Base-by-base conservation (phyloP, 2,888 invertebrate genomes). In the Drosophila anomelani region DNA sequence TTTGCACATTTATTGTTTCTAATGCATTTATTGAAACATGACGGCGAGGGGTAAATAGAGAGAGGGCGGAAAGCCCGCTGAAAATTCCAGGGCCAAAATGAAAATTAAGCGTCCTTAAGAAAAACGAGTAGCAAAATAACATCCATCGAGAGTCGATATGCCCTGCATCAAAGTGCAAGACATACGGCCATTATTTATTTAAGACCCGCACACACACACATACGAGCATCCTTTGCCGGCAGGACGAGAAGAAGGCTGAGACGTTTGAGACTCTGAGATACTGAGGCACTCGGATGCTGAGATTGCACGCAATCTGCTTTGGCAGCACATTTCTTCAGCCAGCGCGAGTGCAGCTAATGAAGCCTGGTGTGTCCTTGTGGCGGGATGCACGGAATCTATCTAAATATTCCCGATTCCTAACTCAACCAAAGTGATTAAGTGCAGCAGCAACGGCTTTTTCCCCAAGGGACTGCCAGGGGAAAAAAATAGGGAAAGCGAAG, bases 291-390 rank as follows among this genome's bases (percentile, higher is more conserved):
- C 58, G 64, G 66, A 54, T 63, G 79, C 81, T 83, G 81, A 84
- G 84, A 86, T 83, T 89, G 88, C 84, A 89, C 83, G 89, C 78
- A 81, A 89, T 89, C 73, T 77, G 83, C 85, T 74, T 76, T 88
- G 84, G 77, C 76, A 81, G 81, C 86, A 88, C 79, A 88, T 88
- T 89, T 85, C 83, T 63, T 62, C 47, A 76, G 76, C 17, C 32
- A 32, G 17, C 12, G 32, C 75, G 75, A 77, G 74, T 75, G 60
- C 74, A 78, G 64, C 88, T 86, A 86, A 86, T 86, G 89, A 86
- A 86, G 69, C 53, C 47, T 34, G 43, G 69, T 75, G 58, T 75
- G 76, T 73, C 41, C 74, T 68, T 68, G 38, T 44, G 44, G 34
- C 68, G 36, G 39, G 41, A 36, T 58, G 39, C 47, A 39, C 20